A percentile compares a stretch with the other conserved stretches of the same genome.
These are phyloP conservation scores for Toxonevra muliebris DNA, from an alignment of 2,888 invertebrate species.

Conservation along the genomic window DNA sequence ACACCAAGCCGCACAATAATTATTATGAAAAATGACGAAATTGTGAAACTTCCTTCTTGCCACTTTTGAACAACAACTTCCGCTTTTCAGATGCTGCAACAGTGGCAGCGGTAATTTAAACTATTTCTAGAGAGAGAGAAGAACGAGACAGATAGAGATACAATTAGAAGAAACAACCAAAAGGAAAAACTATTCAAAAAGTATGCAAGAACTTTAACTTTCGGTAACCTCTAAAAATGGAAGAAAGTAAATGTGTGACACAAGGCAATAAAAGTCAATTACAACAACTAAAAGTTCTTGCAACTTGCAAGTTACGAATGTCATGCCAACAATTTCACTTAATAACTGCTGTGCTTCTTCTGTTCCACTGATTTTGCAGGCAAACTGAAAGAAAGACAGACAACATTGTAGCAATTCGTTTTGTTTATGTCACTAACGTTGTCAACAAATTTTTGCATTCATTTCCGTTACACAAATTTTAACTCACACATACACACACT, in stretches of 20 bases:
- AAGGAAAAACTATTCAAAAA: too few relatives aligned
- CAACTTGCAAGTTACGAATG: background rate
- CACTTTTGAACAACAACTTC: background rate
- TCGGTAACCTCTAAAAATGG: too few relatives aligned
- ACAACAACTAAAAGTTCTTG: background rate
- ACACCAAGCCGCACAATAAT: background rate
- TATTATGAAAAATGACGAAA: background rate
- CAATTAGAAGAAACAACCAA: background rate
- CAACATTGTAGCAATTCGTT: background rate
- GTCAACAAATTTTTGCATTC: background rate
- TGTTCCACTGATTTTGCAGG: background rate
- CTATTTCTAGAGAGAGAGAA: background rate
- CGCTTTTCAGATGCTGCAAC: background rate
- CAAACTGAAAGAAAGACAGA: background rate
- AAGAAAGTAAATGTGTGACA: background rate
- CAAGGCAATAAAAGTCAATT: conserved; percentile 28
- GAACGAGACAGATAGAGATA: background rate
- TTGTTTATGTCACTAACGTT: background rate
- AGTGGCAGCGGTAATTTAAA: background rate
- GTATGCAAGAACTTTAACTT: too few relatives aligned
- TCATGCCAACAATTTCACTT: conserved; percentile 4
- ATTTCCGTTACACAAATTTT: conserved; percentile 1
- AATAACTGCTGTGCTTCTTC: background rate
- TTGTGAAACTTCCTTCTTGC: background rate
- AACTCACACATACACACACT: conserved; percentile 12